phyloP scores from a whole-genome alignment of 2,888 invertebrate genomes.

The Conchocele bisecta region DNA sequence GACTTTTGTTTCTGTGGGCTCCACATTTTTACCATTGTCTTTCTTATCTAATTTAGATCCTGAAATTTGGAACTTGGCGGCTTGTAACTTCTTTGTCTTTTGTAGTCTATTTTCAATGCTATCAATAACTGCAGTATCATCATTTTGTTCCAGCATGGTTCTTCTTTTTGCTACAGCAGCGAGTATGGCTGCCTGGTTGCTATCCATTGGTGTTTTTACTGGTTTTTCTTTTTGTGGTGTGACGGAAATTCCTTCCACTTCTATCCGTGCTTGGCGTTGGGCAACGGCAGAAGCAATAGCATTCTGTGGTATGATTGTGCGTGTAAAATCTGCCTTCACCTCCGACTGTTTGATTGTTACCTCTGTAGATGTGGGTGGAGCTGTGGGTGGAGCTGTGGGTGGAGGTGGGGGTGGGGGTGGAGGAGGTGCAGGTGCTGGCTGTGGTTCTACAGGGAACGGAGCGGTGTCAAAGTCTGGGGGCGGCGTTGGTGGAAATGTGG shows the following conservation, averaged over 20 bases:
- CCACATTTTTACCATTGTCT: slow-evolving; percentile 28
- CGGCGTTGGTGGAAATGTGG: slow-evolving; percentile 35
- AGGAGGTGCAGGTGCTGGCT: slow-evolving; percentile 5
- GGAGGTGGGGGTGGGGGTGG: slow-evolving; percentile 42
- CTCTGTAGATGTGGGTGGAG: slow-evolving; percentile 42
- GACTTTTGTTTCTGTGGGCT: not conserved
- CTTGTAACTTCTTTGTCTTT: slow-evolving; percentile 78
- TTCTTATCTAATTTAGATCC: slow-evolving; percentile 45
- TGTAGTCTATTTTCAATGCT: slow-evolving; percentile 76
- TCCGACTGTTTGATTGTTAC: slow-evolving; percentile 38
- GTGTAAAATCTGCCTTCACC: slow-evolving; percentile 43
- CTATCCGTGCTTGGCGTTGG: slow-evolving; percentile 71
- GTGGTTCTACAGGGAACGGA: not conserved
- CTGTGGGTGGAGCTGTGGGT: slow-evolving; percentile 56
- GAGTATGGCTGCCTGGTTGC: slow-evolving; percentile 76
- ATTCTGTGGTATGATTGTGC: slow-evolving; percentile 56
- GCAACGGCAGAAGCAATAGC: slow-evolving; percentile 78
- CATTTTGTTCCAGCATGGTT: slow-evolving; percentile 66
- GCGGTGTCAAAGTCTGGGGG: slow-evolving; percentile 11
- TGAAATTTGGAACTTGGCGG: slow-evolving; percentile 69
- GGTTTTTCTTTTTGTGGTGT: slow-evolving; percentile 46
- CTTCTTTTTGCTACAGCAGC: slow-evolving; percentile 79
- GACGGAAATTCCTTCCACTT: slow-evolving; percentile 67
- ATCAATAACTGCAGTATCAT: slow-evolving; percentile 71
- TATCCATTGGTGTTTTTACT: slow-evolving; percentile 34